Base-by-base conservation (phyloP, 2,113 vertebrate species). In the Trichomycterus rosablanca region DNA sequence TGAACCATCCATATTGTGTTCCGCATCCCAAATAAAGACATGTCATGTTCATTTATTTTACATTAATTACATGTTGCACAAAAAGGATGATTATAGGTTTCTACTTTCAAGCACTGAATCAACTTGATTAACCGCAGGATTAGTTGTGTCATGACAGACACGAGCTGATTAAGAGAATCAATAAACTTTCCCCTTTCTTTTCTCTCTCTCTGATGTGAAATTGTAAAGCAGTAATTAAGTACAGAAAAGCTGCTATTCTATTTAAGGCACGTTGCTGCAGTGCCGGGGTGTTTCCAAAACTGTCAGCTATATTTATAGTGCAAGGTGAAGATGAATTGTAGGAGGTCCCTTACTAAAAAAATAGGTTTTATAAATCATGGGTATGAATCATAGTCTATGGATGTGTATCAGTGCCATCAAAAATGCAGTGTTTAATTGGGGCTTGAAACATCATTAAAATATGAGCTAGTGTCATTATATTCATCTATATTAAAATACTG, bases 231-330 rank as follows among this genome's bases (percentile, higher is more conserved):
- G 49, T 59, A 59, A 34, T 22, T 8, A 71, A 64, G 54, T 53
- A n/a, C 7, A 50, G 16, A 45, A 32, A 78, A 63, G 66, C 68
- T 68, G 12, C 48, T n/a, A 59, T 40, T 76, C 80, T 84, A 86
- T 82, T 81, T 83, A 85, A 82, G 76, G 60, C 19, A 42, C 59
- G 60, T 61, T 74, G 49, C 79, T 81, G 79, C 82, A 86, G 73
- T 66, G 74, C 76, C 76, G 81, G 72, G 81, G 72, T 77, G 74
- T 56, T 82, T 72, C 78, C 72, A 45, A 69, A 76, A 67, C 73
- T 61, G 54, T 34, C 62, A 30, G 5, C 22, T 54, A 65, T 62
- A 65, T 42, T 54, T 43, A 66, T 20, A 35, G 55, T 50, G 3
- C 37, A 63, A 69, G 39, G 59, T 23, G 7, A 23, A 42, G 56